Conservation (phyloP, 2,888 invertebrate species). For the Phrixothrix hirtus region DNA sequence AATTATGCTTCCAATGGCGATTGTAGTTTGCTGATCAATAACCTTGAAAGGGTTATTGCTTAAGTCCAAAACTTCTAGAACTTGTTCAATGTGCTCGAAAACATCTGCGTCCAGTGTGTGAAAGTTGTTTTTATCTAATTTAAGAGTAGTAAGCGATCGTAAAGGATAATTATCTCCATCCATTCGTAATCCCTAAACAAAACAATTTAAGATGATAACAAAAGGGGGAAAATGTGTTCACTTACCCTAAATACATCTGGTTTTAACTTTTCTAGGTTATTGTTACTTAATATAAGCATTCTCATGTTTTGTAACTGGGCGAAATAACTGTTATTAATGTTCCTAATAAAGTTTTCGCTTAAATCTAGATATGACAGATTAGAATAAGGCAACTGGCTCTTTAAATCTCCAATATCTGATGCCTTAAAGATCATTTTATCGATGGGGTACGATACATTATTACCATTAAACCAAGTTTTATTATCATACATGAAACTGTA, state of each 20-base stretch:
- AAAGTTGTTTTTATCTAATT: conserved; percentile 71
- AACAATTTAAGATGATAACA: no score
- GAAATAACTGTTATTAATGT: conserved; percentile 67
- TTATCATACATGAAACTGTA: conserved; percentile 10
- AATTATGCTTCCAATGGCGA: conserved; percentile 68
- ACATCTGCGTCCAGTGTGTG: conserved; percentile 71
- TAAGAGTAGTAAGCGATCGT: conserved; percentile 61
- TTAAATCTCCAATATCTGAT: conserved; percentile 7
- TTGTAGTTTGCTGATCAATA: conserved; percentile 65
- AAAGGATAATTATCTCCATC: conserved; percentile 65
- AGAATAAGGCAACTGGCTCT: conserved; percentile 56
- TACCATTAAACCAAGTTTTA: conserved; percentile 16
- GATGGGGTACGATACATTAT: conserved; percentile 1
- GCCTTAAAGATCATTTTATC: conserved; percentile 4
- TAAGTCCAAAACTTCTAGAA: conserved; percentile 69
- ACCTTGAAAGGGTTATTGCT: conserved; percentile 74
- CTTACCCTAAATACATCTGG: conserved; percentile 72
- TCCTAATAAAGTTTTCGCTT: conserved; percentile 65
- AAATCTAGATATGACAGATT: conserved; percentile 64
- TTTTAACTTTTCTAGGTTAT: conserved; percentile 64
- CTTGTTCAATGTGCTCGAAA: conserved; percentile 71
- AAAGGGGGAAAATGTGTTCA: no score
- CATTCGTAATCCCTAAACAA: conserved; percentile 65
- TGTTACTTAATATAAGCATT: conserved; percentile 70
- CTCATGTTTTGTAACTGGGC: conserved; percentile 64